phyloP scores from a whole-genome alignment of 2,888 invertebrate species.

The Rhamnusium bicolor region DNA sequence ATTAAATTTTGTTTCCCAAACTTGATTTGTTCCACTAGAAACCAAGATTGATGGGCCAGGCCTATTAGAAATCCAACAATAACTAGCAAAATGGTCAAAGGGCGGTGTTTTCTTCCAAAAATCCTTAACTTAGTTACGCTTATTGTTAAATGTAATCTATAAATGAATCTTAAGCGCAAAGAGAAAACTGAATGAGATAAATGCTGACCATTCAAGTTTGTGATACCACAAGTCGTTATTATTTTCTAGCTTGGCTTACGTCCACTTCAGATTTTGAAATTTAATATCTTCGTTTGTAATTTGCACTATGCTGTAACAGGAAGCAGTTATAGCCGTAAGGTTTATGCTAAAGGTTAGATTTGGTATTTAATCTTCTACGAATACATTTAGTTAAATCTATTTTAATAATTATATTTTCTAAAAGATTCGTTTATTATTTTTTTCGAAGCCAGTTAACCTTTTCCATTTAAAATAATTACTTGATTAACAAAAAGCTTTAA shows the following conservation, averaged over 20 bases:
- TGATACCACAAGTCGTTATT: background rate
- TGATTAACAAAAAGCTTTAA: too few species aligned
- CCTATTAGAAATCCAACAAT: constrained; percentile 29
- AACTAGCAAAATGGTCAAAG: constrained; percentile 40
- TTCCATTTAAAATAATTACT: too few species aligned
- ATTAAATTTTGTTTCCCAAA: background rate
- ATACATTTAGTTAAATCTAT: too few species aligned
- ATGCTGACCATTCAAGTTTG: constrained; percentile 19
- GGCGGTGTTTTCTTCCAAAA: constrained; percentile 21
- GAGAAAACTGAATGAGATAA: constrained; percentile 3
- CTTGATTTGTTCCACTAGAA: constrained; percentile 29
- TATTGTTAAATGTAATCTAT: constrained; percentile 3
- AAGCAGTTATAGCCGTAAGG: background rate
- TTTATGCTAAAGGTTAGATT: background rate
- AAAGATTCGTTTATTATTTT: too few species aligned
- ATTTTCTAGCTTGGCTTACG: background rate
- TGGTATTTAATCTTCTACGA: too few species aligned
- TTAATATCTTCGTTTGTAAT: constrained; percentile 1
- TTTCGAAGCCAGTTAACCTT: too few species aligned
- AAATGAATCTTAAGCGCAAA: constrained; percentile 9
- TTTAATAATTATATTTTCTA: too few species aligned
- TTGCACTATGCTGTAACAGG: background rate
- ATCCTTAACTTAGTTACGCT: constrained; percentile 26
- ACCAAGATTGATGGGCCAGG: constrained; percentile 38
- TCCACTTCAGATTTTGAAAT: constrained; percentile 1